Base-by-base conservation (phyloP, 2,113 vertebrate species). In the Taurulus bubalis region DNA sequence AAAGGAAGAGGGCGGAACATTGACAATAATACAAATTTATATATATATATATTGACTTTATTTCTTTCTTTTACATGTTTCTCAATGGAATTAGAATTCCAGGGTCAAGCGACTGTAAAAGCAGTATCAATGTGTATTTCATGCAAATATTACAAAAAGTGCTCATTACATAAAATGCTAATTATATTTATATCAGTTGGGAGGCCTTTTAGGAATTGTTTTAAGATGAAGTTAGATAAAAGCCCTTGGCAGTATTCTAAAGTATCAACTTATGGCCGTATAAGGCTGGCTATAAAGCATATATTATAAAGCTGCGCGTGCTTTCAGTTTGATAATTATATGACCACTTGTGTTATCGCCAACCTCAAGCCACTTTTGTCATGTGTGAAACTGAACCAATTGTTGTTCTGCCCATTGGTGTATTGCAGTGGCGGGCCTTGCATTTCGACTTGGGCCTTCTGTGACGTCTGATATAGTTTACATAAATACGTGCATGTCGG, bases 1-100 rank as follows among this genome's bases (percentile, higher is more conserved):
- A 72, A 72, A 68, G 2, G 24, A 66, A 71, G 65, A 70, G 36
- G 55, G 18, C 38, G 6, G 56, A 65, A 20, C 32, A 62, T 14
- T 15, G 20, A 30, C 8, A 68, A 22, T 20, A 47, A 38, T 18
- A 68, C 14, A 65, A 18, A 58, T 38, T 16, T 42, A 58, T 45
- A 66, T 42, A 49, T 45, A 66, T 49, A 2, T 12, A 11, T 20
- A 56, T 2, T 3, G 32, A 53, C 55, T 62, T 2, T 40, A 26
- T 47, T 60, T 28, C 18, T 53, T 40, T 62, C 16, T n/a, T 32
- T 8, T 11, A 60, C 40, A 8, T 63, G 22, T 20, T 51, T 64
- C 30, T n/a, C 30, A 12, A 18, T 14, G 15, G 28, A 75, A 36
- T 12, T 1, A 2, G 9, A 51, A 45, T 24, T 51, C 3, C n/a